Percentiles rank a stretch among this genome's conserved stretches.
Evolutionary conservation across 92 coral and sea anemone genomes (phyloP).

Genomic region (Epizoanthus ramosus): DNA sequence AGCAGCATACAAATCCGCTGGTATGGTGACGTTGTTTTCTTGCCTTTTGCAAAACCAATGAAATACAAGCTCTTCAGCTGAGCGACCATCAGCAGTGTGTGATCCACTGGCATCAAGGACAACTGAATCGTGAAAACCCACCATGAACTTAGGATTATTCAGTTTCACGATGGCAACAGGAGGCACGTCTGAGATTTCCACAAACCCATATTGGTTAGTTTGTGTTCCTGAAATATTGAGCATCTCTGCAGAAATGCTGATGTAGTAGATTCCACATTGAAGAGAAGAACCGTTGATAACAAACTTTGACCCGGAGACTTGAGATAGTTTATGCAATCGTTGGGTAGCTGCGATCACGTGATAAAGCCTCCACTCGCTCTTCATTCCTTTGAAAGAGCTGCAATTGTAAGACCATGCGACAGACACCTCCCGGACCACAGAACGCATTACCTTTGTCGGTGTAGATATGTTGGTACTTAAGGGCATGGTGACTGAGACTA

Average conservation of each 20-base stretch:
- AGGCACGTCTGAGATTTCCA: slow-evolving; percentile 49
- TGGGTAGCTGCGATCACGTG: neutral
- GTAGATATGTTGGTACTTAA: neutral
- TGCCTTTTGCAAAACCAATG: slow-evolving; percentile 70
- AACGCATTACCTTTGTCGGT: neutral
- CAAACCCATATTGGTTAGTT: slow-evolving; percentile 59
- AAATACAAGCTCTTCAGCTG: slow-evolving; percentile 39
- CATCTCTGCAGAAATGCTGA: slow-evolving; percentile 48
- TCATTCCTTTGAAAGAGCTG: neutral
- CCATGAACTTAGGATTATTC: slow-evolving; percentile 5
- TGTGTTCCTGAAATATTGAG: slow-evolving; percentile 34
- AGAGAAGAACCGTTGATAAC: slow-evolving; percentile 26
- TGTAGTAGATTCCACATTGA: slow-evolving; percentile 60
- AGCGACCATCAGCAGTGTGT: slow-evolving; percentile 48
- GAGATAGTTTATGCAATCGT: neutral
- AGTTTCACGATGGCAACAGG: slow-evolving; percentile 31
- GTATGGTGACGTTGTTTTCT: slow-evolving; percentile 3
- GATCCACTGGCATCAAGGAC: slow-evolving; percentile 54
- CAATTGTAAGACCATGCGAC: neutral
- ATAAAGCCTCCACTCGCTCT: neutral
- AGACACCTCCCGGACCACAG: neutral
- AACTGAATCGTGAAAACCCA: slow-evolving; percentile 49
- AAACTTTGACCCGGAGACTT: neutral
- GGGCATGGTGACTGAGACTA: neutral
- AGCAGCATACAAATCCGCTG: neutral